Conservation (phyloP, 2,888 invertebrate genomes). For the Allygus modestus region DNA sequence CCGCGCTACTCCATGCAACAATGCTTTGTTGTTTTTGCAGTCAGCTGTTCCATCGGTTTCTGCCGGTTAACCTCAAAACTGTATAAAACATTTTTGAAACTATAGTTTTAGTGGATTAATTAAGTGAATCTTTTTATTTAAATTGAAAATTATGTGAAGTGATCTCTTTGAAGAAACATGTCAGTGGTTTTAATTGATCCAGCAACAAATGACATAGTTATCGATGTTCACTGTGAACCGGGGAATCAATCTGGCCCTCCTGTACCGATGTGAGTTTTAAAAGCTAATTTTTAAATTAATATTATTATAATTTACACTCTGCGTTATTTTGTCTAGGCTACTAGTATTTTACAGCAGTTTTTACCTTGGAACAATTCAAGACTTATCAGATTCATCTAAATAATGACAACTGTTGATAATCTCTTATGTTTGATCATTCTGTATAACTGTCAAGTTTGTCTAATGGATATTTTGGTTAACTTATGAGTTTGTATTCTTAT, state of each 20-base stretch:
- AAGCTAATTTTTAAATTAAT: too few relatives aligned
- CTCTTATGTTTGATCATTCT: too few relatives aligned
- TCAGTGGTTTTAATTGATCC: slow-evolving; percentile 13
- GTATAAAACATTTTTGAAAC: neutral
- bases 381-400: too few relatives aligned
- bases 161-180: neutral
- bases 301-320: too few relatives aligned
- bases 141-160: slow-evolving; percentile 25
- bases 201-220: neutral
- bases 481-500: too few relatives aligned
- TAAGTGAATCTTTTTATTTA: neutral
- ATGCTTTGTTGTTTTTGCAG: slow-evolving; percentile 1
- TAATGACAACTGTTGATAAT: too few relatives aligned
- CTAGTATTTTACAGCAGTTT: too few relatives aligned
- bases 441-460: too few relatives aligned
- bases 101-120: neutral
- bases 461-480: too few relatives aligned
- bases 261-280: neutral
- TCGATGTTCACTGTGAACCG: neutral
- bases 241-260: neutral
- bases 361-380: too few relatives aligned
- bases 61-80: slow-evolving; percentile 42
- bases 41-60: neutral
- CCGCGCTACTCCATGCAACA: slow-evolving; percentile 36
- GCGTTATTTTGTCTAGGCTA: too few relatives aligned